These are phyloP conservation scores for Plagodis dolabraria DNA, from an alignment of 2,888 invertebrate genomes.

Conservation along the genomic window DNA sequence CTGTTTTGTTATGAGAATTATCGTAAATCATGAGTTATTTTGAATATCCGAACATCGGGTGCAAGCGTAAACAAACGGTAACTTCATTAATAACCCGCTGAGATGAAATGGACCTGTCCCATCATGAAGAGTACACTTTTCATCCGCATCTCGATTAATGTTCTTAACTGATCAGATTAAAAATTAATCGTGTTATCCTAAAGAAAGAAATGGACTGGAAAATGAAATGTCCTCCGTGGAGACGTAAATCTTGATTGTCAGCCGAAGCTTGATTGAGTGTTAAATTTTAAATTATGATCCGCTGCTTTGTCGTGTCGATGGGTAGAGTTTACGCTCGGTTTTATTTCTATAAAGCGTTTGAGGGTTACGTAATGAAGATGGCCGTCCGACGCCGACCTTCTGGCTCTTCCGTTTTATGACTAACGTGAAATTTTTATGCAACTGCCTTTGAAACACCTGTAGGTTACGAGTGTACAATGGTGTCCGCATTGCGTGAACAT, in stretches of 20 bases:
- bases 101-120: conserved; percentile 4
- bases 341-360: conserved; percentile 26
- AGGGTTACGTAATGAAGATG: conserved; percentile 30
- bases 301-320: conserved; percentile 45
- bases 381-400: conserved; percentile 26
- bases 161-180: conserved; percentile 62
- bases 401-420: conserved; percentile 44
- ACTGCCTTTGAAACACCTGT: conserved; percentile 37
- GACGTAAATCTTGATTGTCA: conserved; percentile 74
- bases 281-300: conserved; percentile 78
- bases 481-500: conserved; percentile 50
- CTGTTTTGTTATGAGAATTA: conserved; percentile 41
- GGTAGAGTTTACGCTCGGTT: conserved; percentile 35
- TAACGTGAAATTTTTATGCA: conserved; percentile 49
- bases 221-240: conserved; percentile 64
- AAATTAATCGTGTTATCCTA: conserved; percentile 69
- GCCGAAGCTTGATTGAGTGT: conserved; percentile 76
- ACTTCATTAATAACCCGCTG: conserved; percentile 48
- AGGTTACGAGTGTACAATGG: conserved; percentile 32
- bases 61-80: conserved; percentile 51
- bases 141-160: conserved; percentile 47
- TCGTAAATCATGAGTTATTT: conserved; percentile 52
- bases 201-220: conserved; percentile 72
- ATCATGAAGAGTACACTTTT: neutral
- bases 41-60: conserved; percentile 45